Evolutionary conservation across 1,140 invertebrate species (phyloP).

Genomic region (Aradophagus sp.): DNA sequence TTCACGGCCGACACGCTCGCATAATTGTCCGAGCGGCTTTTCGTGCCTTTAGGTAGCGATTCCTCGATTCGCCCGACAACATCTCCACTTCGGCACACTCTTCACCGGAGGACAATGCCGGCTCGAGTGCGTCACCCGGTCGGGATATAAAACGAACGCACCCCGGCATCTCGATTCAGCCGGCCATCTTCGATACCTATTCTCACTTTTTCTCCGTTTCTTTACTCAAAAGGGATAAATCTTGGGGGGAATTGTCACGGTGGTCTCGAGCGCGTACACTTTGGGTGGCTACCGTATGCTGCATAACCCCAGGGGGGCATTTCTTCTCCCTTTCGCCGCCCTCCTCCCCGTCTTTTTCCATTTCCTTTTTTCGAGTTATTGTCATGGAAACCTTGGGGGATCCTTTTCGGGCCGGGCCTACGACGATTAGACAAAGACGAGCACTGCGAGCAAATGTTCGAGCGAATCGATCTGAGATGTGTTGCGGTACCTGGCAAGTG

Average conservation of each 20-base stretch:
- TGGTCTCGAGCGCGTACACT: constrained; percentile 66
- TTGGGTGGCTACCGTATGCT: constrained; percentile 64
- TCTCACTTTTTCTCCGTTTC: constrained; percentile 33
- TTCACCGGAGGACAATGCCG: constrained; percentile 27
- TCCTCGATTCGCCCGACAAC: constrained; percentile 46
- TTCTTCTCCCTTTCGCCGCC: constrained; percentile 28
- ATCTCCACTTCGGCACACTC: constrained; percentile 23
- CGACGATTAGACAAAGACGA: constrained; percentile 1
- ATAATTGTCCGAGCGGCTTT: constrained; percentile 28
- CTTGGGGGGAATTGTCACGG: constrained; percentile 64
- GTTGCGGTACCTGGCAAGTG: constrained; percentile 8
- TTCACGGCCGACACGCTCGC: constrained; percentile 55
- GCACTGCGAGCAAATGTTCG: too few species aligned
- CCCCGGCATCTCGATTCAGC: constrained; percentile 24
- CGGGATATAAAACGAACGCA: constrained; percentile 6
- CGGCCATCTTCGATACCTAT: constrained; percentile 17
- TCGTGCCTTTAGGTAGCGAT: constrained; percentile 55
- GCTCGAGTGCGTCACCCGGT: constrained; percentile 29
- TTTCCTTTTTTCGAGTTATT: constrained; percentile 9
- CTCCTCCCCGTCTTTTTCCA: constrained; percentile 10
- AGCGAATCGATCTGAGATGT: constrained; percentile 1
- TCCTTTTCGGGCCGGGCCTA: not conserved
- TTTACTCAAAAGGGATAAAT: constrained; percentile 62
- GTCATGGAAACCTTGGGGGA: constrained; percentile 7
- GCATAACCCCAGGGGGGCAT: constrained; percentile 59